Conservation (phyloP, 2,113 vertebrate species). For the Thryonomys swinderianus region DNA sequence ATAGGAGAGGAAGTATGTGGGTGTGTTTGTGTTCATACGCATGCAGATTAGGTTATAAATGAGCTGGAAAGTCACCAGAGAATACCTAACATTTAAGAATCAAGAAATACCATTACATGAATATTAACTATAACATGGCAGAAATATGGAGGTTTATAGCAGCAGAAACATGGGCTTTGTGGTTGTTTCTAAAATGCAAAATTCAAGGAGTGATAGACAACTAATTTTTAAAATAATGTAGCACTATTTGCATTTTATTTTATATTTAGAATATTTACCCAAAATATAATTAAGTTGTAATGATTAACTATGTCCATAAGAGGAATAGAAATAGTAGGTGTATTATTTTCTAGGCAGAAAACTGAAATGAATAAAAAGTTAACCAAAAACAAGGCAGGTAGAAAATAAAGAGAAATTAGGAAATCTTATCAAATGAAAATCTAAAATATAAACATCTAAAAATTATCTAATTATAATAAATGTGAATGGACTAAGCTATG, state of each 20-base stretch:
- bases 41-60: constrained; percentile 27
- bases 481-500: constrained; percentile 7
- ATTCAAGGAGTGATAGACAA: neutral
- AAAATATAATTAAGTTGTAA: constrained; percentile 50
- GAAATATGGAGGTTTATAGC: neutral
- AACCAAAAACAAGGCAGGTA: neutral
- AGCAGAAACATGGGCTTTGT: neutral
- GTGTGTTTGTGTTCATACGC: neutral
- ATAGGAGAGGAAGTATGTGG: constrained; percentile 9
- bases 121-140: neutral
- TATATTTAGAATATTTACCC: constrained; percentile 42
- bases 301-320: neutral
- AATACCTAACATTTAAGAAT: constrained; percentile 40
- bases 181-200: neutral
- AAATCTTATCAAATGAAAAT: constrained; percentile 3
- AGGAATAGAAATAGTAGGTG: neutral
- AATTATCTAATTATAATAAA: constrained; percentile 28
- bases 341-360: neutral
- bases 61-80: constrained; percentile 25
- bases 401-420: constrained; percentile 22
- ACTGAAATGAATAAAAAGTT: constrained; percentile 20
- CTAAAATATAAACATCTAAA: constrained; percentile 24
- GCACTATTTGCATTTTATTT: neutral
- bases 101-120: neutral
- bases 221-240: neutral